phyloP scores from a whole-genome alignment of 1,140 invertebrate species.

The Stratiolaelaps scimitus region DNA sequence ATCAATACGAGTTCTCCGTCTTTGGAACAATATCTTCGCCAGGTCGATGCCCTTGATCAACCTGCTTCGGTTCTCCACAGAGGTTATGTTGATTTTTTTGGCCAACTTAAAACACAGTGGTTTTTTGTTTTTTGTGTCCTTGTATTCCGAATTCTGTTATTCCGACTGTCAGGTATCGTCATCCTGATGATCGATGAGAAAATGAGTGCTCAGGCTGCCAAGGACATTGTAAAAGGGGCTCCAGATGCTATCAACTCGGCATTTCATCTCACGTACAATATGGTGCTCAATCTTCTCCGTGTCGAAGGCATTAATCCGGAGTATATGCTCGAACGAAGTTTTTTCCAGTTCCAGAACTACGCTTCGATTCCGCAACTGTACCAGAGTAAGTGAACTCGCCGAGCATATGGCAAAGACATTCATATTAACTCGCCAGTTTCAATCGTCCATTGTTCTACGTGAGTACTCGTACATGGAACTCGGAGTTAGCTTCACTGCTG shows the following conservation, averaged over 20 bases:
- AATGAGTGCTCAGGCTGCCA: conserved; percentile 67
- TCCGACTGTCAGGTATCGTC: conserved; percentile 60
- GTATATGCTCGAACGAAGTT: conserved; percentile 95
- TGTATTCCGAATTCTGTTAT: too few relatives aligned
- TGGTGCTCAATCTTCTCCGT: conserved; percentile 87
- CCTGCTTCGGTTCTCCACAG: too few relatives aligned
- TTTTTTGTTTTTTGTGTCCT: too few relatives aligned
- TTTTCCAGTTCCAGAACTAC: conserved; percentile 99
- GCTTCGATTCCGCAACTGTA: conserved; percentile 74
- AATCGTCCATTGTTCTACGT: conserved; percentile 29
- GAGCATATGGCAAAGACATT: too few relatives aligned
- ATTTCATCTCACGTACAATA: conserved; percentile 98
- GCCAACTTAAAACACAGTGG: too few relatives aligned
- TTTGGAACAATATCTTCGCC: too few relatives aligned
- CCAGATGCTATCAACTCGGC: conserved; percentile 95
- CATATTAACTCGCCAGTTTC: too few relatives aligned
- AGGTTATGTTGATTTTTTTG: too few relatives aligned
- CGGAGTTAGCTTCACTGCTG: too few relatives aligned
- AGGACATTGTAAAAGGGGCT: conserved; percentile 68
- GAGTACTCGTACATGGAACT: background rate
- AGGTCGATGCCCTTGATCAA: too few relatives aligned
- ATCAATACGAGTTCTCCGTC: too few relatives aligned
- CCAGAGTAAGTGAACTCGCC: conserved; percentile 65
- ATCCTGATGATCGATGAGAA: conserved; percentile 98
- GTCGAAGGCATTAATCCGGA: conserved; percentile 99